Conservation (phyloP, 2,797 vertebrate species). For the Cheirogaleus major region DNA sequence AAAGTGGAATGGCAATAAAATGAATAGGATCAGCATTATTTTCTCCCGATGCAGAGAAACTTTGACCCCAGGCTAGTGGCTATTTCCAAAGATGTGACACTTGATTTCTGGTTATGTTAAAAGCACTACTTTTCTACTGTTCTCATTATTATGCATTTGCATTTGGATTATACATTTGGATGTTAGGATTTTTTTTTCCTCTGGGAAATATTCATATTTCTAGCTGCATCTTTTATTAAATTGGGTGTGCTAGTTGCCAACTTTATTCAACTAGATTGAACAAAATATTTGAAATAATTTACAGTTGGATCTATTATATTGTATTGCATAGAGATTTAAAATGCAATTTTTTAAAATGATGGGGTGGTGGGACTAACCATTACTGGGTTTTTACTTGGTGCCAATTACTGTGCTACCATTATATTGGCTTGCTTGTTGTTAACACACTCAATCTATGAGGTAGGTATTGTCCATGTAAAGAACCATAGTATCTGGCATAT, state of each 20-base stretch:
- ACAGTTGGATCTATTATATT: neutral
- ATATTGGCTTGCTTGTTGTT: neutral
- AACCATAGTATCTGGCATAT: neutral
- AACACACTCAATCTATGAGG: neutral
- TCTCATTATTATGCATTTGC: neutral
- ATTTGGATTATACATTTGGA: neutral
- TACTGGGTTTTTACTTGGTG: neutral
- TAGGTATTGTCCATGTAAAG: neutral
- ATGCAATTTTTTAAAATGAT: neutral
- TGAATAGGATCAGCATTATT: constrained; percentile 10
- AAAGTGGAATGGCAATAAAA: neutral
- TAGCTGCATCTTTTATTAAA: neutral
- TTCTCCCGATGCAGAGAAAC: neutral
- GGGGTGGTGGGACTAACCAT: neutral
- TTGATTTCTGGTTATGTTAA: neutral
- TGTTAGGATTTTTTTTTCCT: neutral
- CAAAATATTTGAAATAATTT: neutral
- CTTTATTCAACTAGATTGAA: neutral
- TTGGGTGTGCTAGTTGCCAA: neutral
- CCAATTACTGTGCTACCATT: neutral
- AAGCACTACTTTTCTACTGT: neutral
- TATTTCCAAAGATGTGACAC: neutral
- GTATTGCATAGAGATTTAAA: neutral
- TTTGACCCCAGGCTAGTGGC: neutral
- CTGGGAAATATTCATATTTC: neutral